A percentile compares a stretch with the other conserved stretches of the same genome.
phyloP scores from a whole-genome alignment of 2,113 vertebrate species.

The Neodontobutis hainanensis region DNA sequence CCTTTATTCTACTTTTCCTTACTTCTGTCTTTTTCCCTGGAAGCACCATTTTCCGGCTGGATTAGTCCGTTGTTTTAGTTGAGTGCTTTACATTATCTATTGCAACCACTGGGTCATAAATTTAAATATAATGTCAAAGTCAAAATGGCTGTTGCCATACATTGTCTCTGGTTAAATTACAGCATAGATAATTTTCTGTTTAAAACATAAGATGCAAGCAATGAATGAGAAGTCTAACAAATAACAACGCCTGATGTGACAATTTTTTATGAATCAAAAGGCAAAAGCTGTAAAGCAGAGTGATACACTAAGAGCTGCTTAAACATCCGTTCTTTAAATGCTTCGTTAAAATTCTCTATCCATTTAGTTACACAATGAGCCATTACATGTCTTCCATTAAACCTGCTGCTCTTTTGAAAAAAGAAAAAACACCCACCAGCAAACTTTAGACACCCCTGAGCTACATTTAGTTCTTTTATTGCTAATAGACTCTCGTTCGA shows the following conservation, averaged over 20 bases:
- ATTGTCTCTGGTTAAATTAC: no score
- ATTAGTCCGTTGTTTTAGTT: slow-evolving; percentile 46
- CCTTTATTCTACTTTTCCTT: slow-evolving; percentile 48
- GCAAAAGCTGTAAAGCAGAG: neutral
- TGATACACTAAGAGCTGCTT: slow-evolving; percentile 22
- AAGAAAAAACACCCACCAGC: slow-evolving; percentile 2
- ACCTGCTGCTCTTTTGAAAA: slow-evolving; percentile 15
- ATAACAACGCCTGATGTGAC: no score
- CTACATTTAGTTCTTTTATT: slow-evolving; percentile 11
- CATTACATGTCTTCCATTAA: slow-evolving; percentile 26
- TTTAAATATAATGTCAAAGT: slow-evolving; percentile 44
- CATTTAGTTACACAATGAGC: slow-evolving; percentile 37
- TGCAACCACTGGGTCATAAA: slow-evolving; percentile 43
- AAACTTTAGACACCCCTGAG: slow-evolving; percentile 2
- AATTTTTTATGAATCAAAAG: no score
- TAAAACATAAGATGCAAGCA: no score
- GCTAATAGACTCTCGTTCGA: slow-evolving; percentile 21
- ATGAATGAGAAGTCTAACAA: no score
- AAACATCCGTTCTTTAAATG: slow-evolving; percentile 9
- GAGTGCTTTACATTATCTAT: slow-evolving; percentile 20
- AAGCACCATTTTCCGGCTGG: neutral
- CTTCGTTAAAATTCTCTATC: slow-evolving; percentile 12
- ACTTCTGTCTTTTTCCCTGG: slow-evolving; percentile 28
- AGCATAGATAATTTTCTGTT: no score
- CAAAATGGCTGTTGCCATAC: slow-evolving; percentile 8